Evolutionary conservation across 2,888 invertebrate genomes (phyloP).

Genomic region (Volucella inanis): DNA sequence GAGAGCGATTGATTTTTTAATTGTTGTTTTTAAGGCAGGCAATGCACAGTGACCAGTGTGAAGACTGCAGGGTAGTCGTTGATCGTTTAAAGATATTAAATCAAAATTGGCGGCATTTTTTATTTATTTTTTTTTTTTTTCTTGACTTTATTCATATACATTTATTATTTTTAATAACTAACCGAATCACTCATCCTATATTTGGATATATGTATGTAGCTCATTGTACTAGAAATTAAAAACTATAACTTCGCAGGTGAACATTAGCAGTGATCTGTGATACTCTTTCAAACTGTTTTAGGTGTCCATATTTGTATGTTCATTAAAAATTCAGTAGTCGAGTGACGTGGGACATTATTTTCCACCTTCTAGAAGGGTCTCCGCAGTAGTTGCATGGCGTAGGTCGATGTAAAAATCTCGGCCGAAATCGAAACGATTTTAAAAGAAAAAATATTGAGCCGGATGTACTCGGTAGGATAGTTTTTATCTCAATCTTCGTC

Average conservation of each 20-base stretch:
- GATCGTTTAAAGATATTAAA: slow-evolving; percentile 34
- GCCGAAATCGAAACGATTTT: no score
- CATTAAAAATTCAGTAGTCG: no score
- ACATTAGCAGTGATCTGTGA: no score
- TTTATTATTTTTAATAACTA: not conserved
- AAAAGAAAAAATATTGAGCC: no score
- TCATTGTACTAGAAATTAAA: not conserved
- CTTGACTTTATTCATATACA: not conserved
- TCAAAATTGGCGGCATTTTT: slow-evolving; percentile 43
- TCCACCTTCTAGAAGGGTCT: no score
- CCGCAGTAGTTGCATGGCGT: no score
- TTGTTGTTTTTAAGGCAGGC: slow-evolving; percentile 59
- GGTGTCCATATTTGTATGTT: no score
- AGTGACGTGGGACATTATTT: no score
- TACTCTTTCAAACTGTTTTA: no score
- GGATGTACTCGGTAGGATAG: no score
- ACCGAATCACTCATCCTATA: not conserved
- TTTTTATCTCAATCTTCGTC: no score
- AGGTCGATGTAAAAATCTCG: no score
- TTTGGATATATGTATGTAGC: not conserved
- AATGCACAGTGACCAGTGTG: not conserved
- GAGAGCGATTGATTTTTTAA: slow-evolving; percentile 68
- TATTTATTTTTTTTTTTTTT: not conserved
- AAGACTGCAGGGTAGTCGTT: slow-evolving; percentile 21
- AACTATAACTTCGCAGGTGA: not conserved